phyloP scores from a whole-genome alignment of 2,888 invertebrate genomes.

The Apotomis betuletana region DNA sequence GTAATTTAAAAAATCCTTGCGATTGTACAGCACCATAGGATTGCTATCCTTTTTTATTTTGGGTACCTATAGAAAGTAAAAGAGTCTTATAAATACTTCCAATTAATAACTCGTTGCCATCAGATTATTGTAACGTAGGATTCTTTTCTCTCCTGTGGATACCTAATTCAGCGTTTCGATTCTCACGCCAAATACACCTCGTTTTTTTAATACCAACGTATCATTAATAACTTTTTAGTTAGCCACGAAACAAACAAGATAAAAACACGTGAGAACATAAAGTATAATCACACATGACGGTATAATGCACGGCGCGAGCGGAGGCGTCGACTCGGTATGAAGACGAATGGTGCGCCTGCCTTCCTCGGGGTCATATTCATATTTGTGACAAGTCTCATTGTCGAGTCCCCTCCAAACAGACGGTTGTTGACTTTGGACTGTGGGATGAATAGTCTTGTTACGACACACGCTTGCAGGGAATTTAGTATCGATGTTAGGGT shows the following conservation, averaged over 20 bases:
- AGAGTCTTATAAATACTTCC: no score
- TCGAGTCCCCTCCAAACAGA: conserved; percentile 49
- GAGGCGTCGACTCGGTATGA: conserved; percentile 55
- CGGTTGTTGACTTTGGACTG: conserved; percentile 35
- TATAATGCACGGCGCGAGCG: conserved; percentile 45
- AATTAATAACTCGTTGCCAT: no score
- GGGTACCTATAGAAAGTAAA: no score
- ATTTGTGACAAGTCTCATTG: conserved; percentile 57
- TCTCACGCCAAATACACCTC: neutral
- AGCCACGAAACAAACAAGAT: conserved; percentile 2
- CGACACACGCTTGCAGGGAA: conserved; percentile 26
- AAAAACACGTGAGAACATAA: conserved; percentile 19
- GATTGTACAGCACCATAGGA: no score
- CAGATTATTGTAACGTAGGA: no score
- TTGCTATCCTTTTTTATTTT: no score
- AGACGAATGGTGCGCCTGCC: conserved; percentile 57
- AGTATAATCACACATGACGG: conserved; percentile 22
- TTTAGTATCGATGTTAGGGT: conserved; percentile 7
- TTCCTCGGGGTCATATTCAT: conserved; percentile 62
- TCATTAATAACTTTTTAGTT: neutral
- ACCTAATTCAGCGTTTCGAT: no score
- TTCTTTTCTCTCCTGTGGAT: no score
- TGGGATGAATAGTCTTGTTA: conserved; percentile 36
- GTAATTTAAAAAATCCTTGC: no score
- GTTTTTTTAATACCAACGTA: neutral